Base-by-base conservation (phyloP, 2,888 invertebrate genomes). In the Colostygia pectinataria region DNA sequence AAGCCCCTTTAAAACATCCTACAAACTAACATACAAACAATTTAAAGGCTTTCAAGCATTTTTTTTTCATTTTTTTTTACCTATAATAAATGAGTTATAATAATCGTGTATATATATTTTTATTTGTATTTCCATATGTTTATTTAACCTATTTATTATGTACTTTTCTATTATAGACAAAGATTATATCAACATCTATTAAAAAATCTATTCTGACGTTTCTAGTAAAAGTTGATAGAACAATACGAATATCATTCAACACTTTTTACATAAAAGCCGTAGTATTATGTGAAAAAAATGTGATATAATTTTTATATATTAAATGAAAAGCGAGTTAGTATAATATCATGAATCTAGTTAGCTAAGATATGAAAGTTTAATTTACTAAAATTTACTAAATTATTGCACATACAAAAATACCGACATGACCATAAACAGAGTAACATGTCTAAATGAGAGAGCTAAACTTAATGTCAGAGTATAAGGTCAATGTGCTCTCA, bases 41-140 rank as follows among this genome's bases (percentile, higher is more conserved):
- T 87, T 83, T 82, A 82, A 86, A 87, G 86, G 88, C 87, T 78
- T 41, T 87, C 79, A 89, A 88, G 88, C 87, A 81, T 82, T 76
- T 79, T 86, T 83, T 85, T 78, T 74, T 63, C 75, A 79, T 82
- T 75, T 80, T 83, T 80, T 77, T 76, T 74, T 62, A 77, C 77
- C 80, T 85, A 84, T 77, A 71, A 74, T 83, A 82, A 65, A 83
- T 85, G 81, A 86, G 81, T 88, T 81, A 86, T 69, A 83, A 77
- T 85, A 86, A 78, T 81, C 66, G 85, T 88, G 89, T 90, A 87
- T 89, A 89, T 90, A 89, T 90, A 89, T 90, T 89, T 90, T 90
- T 90, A 88, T 90, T 89, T 84, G 76, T 87, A 83, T 89, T 85
- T 59, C 79, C 73, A 80, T 83, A 81, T 80, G 79, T 86, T 77